Evolutionary conservation across 2,797 vertebrate species (phyloP), one percentile per base, ranked within the genome.

Genomic region (Falco biarmicus): DNA sequence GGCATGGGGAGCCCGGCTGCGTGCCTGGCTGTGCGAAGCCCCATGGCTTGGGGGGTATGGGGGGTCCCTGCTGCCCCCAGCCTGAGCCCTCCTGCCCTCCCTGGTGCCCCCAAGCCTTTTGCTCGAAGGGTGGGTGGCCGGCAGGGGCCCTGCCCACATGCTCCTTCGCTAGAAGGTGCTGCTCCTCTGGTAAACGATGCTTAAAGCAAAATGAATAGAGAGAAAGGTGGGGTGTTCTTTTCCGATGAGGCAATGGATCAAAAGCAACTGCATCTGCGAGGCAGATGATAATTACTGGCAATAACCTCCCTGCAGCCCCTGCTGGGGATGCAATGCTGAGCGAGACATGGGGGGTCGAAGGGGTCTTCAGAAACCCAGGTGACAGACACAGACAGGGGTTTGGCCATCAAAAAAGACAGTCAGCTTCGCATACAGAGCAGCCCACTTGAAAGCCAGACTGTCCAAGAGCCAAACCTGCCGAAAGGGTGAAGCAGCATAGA

Each of bases 21-120:
- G 53, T 64, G 56, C 69, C 12, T 0, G 1, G 48, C 29, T 43
- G 7, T 15, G 57, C 3, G 2, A 50, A 34, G n/a, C 51, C 47
- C 64, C 53, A 5, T 1, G 0, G 53, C 0, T 0, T 0, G 1
- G 6, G 32, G 18, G 29, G 28, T 17, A 32, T 3, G 0, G 28
- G 7, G 71, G 32, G 34, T 53, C 48, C 45, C 7, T 28, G 43
- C 25, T 4, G 1, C 32, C 54, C 75, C 53, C 63, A 31, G 7
- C 7, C 57, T 4, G 0, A 77, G 37, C 45, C 9, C 57, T 45
- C 25, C 56, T 15, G 1, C 53, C 61, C 37, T 41, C 24, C 34
- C 21, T 13, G 20, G 6, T 17, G 4, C 10, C 74, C 61, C 51
- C 43, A 39, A 37, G 11, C 12, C 61, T 63, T 29, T 47, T 57